These are phyloP conservation scores for Notospermus geniculatus DNA, from an alignment of 1,140 invertebrate species.

Conservation along the genomic window DNA sequence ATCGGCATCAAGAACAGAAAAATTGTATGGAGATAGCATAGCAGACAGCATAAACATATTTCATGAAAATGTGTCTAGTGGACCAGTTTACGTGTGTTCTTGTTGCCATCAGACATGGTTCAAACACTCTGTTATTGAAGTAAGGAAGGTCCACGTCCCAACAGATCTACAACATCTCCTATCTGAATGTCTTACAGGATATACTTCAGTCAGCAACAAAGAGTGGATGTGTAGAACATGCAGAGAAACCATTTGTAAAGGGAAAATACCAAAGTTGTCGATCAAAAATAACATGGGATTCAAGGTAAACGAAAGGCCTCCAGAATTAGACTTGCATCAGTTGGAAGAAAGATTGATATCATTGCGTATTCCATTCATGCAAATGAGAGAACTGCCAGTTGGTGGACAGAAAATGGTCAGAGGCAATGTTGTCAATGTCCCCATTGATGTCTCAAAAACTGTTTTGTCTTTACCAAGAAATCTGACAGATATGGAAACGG, in stretches of 20 bases:
- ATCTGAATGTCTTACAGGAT: background rate
- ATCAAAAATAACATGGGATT: background rate
- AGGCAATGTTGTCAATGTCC: constrained; percentile 27
- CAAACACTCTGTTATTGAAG: constrained; percentile 1
- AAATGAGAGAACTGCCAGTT: constrained; percentile 9
- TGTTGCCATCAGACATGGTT: constrained; percentile 10
- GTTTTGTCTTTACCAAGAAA: constrained; percentile 21
- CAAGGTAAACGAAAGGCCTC: background rate
- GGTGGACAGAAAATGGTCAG: background rate
- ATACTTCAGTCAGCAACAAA: background rate
- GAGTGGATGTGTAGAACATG: constrained; percentile 6
- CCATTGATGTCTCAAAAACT: constrained; percentile 24
- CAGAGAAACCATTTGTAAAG: background rate
- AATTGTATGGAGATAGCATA: too few species aligned
- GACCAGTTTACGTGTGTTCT: constrained; percentile 5
- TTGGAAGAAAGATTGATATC: constrained; percentile 5
- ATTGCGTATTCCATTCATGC: constrained; percentile 11
- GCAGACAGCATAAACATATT: too few species aligned
- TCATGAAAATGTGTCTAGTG: background rate
- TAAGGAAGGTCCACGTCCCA: too few species aligned
- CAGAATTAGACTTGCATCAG: constrained; percentile 9
- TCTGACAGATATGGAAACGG: constrained; percentile 16
- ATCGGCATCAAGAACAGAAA: too few species aligned
- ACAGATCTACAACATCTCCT: background rate
- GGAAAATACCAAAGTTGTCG: constrained; percentile 6